These are phyloP conservation scores for Macrocentrus cingulum DNA, from an alignment of 1,140 invertebrate genomes.

Conservation along the genomic window DNA sequence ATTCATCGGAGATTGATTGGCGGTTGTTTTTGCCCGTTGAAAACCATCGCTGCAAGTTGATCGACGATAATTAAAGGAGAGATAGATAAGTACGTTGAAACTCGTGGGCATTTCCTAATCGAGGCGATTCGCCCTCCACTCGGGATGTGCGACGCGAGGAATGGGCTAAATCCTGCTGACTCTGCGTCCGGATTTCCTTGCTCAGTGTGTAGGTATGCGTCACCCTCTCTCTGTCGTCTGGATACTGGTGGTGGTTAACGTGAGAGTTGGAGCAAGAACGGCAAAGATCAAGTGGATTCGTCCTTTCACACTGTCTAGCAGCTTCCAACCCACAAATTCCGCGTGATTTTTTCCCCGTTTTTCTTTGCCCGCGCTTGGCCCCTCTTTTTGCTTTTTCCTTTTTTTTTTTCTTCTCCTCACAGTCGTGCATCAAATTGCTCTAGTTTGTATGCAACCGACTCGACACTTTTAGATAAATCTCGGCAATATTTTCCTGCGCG, in stretches of 20 bases:
- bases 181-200: constrained; percentile 28
- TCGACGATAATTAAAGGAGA: constrained; percentile 27
- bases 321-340: constrained; percentile 6
- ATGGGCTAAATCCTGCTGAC: constrained; percentile 28
- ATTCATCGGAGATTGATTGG: too few species aligned
- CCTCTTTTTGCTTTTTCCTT: constrained; percentile 4
- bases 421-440: neutral
- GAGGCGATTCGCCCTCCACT: constrained; percentile 20
- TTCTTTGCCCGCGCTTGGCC: too few species aligned
- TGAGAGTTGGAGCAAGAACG: constrained; percentile 18
- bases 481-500: neutral
- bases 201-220: constrained; percentile 8
- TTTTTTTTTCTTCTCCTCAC: neutral
- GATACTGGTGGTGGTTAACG: neutral
- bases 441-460: neutral
- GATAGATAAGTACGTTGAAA: constrained; percentile 22
- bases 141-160: constrained; percentile 23
- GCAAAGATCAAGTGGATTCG: constrained; percentile 21
- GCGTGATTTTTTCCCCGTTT: too few species aligned
- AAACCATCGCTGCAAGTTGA: constrained; percentile 21
- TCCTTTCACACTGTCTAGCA: constrained; percentile 18
- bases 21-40: too few species aligned
- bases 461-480: neutral
- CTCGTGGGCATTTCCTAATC: constrained; percentile 20
- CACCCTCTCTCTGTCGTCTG: neutral